Evolutionary conservation across 1,140 invertebrate genomes (phyloP), one percentile per base, ranked within the genome.

Genomic region (Saxidomus purpurata): DNA sequence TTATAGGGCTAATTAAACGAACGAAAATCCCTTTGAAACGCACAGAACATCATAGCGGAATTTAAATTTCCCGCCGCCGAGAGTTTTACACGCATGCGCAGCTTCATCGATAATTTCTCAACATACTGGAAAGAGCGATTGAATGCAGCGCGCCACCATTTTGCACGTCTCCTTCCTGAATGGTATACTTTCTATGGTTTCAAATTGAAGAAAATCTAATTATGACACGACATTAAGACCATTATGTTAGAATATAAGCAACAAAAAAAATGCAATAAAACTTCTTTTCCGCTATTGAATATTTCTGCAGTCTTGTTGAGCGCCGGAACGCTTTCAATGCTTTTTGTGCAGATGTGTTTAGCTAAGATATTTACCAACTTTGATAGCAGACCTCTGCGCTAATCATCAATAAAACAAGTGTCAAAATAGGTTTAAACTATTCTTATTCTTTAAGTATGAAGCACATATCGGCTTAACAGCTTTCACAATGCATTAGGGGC

Each of bases 1-100:
- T 85, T 74, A 74, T 74, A 85, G 63, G 28, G 28, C 67, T 71
- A 74, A 85, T 85, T 85, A 74, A 85, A 85, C 63, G 83, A 31
- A 43, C 25, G 49, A 79, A 79, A 79, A 79, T 52, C 76, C 40
- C 47, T 38, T 31, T 52, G 49, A 79, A 52, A 55, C 22, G 47
- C 49, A 52, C 43, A 55, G 55, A 79, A 49, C 22, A 15, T 4
- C 13, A 11, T 2, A 28, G 76, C 76, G 59, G 34, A 15, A 47
- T 25, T 85, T 85, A 76, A 85, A 85, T 74, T 85, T 85, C 83
- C 40, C 83, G 83, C 83, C 83, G 67, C 67, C 0, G n/a, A 71
- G 47, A 71, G 19, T 28, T 55, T 71, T 43, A 63, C 31, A 74
- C 83, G 83, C 83, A 85, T 85, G 83, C 83, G 83, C 83, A 71